phyloP scores from a whole-genome alignment of 1,140 invertebrate species.

The Megalopta genalis region DNA sequence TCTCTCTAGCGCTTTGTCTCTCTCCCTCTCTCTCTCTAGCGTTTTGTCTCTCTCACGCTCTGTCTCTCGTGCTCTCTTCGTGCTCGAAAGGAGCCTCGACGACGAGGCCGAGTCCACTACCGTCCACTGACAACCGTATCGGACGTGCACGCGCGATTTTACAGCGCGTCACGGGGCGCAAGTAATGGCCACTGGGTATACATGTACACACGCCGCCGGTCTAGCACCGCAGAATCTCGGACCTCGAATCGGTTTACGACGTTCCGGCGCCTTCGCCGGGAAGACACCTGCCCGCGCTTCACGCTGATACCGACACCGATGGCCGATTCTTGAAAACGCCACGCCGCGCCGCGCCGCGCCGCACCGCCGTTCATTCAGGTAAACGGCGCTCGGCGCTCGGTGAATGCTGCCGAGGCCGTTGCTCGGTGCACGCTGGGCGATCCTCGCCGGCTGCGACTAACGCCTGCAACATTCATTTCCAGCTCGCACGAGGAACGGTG shows the following conservation, averaged over 20 bases:
- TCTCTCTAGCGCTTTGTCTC: too few relatives aligned
- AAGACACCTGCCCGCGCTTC: constrained; percentile 30
- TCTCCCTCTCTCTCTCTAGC: too few relatives aligned
- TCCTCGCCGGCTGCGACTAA: not conserved
- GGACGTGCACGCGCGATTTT: too few relatives aligned
- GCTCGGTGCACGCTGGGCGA: not conserved
- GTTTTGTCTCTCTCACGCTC: too few relatives aligned
- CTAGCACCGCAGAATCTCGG: not conserved
- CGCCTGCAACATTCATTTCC: too few relatives aligned
- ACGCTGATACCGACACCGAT: not conserved
- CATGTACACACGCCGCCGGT: too few relatives aligned
- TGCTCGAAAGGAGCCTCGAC: too few relatives aligned
- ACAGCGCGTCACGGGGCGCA: too few relatives aligned
- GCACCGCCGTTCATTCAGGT: constrained; percentile 15
- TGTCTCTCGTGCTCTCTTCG: too few relatives aligned
- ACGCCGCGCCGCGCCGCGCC: not conserved
- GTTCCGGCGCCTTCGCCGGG: constrained; percentile 38
- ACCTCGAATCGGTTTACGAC: constrained; percentile 49
- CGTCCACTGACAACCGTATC: too few relatives aligned
- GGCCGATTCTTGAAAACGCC: constrained; percentile 31
- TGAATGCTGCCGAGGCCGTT: not conserved
- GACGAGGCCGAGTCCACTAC: too few relatives aligned
- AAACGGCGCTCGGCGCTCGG: not conserved
- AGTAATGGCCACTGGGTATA: not conserved
- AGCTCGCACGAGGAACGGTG: too few relatives aligned